phyloP scores from a whole-genome alignment of 2,113 vertebrate genomes.

The Lamprotornis superbus region DNA sequence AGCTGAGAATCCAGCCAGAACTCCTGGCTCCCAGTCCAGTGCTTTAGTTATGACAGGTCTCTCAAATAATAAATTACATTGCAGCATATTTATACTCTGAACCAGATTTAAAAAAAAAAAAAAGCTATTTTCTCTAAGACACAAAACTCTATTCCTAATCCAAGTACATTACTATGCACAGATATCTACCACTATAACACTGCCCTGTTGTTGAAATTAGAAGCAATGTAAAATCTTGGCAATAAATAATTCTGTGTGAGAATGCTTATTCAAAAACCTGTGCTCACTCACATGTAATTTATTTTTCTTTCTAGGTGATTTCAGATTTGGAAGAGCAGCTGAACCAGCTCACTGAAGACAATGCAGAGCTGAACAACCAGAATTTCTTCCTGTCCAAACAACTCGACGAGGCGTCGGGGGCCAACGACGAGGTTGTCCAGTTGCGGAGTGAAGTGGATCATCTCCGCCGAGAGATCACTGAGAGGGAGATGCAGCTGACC shows the following conservation, averaged over 20 bases:
- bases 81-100: not conserved
- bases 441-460: conserved; percentile 92
- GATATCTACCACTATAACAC: not conserved
- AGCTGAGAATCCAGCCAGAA: not conserved
- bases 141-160: not conserved
- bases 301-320: conserved; percentile 82
- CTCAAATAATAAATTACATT: not conserved
- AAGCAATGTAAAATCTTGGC: not conserved
- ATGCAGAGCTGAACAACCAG: conserved; percentile 95
- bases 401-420: conserved; percentile 91
- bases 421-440: conserved; percentile 89
- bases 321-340: conserved; percentile 97
- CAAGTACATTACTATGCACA: not conserved
- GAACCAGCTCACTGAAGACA: conserved; percentile 92
- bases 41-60: not conserved
- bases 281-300: not conserved
- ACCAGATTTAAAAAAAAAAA: not conserved
- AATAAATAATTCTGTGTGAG: not conserved
- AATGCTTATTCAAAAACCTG: not conserved
- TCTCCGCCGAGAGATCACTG: conserved; percentile 92
- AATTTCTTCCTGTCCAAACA: conserved; percentile 98
- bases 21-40: not conserved
- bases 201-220: not conserved
- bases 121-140: not conserved
- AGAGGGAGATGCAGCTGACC: conserved; percentile 97